Base-by-base conservation (phyloP, 2,113 vertebrate species). In the Aptenodytes forsteri region DNA sequence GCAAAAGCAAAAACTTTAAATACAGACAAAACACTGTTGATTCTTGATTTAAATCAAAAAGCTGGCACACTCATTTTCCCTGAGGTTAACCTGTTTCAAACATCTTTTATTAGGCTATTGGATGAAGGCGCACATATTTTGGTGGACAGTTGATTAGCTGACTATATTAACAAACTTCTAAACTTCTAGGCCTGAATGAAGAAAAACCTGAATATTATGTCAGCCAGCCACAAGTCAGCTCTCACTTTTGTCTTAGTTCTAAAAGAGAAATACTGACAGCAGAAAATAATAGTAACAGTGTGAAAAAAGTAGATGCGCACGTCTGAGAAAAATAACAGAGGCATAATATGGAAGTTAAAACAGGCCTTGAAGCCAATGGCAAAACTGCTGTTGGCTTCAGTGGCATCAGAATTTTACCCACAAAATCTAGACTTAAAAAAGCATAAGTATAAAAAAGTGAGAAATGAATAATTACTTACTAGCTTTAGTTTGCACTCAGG, bases 1-100 rank as follows among this genome's bases (percentile, higher is more conserved):
- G 71, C 54, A 79, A 95, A 89, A 96, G 66, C 22, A 70, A 75
- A 75, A 65, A 29, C 62, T 81, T 96, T 83, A 90, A 93, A 83
- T 61, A 83, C 66, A 96, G 91, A 79, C 47, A 87, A 93, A 95
- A 72, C 79, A 83, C 34, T 82, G 66, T 54, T 93, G 52, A 79
- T 84, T 86, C 70, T 87, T 91, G 73, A 76, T 79, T 94, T 91
- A 90, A 93, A 94, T 61, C 32, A 91, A 93, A 91, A 70, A 87
- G 16, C 23, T 89, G 52, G 16, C 47, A 84, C 49, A 71, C 16
- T 66, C 11, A 2, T 79, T 89, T 91, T 65, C 32, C 50, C 20
- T 1, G 2, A 83, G 32, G 67, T 90, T 91, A 88, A 40, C 40
- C 36, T 65, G 25, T 85, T 96, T 95, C n/a, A 80, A 72, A 38